Conservation (phyloP, 1,140 invertebrate species). For the Oscheius sp. region DNA sequence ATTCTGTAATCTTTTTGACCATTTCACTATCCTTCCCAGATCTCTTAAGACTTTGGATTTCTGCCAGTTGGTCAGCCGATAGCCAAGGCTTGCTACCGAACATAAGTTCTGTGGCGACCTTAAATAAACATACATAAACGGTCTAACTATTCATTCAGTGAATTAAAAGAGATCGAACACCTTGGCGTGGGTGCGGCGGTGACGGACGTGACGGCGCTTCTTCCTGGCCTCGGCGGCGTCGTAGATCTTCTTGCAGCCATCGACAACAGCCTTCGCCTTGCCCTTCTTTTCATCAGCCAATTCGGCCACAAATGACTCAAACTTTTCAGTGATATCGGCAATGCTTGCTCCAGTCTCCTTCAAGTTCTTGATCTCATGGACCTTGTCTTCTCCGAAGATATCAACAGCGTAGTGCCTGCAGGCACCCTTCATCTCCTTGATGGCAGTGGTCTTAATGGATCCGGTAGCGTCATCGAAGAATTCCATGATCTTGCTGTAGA, state of each 20-base stretch:
- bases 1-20: too few species aligned
- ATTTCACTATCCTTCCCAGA: too few species aligned
- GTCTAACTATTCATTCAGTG: too few species aligned
- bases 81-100: too few species aligned
- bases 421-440: constrained; percentile 20
- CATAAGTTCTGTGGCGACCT: too few species aligned
- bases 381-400: constrained; percentile 24
- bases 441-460: constrained; percentile 3
- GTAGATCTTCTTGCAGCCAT: constrained; percentile 19
- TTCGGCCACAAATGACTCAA: background rate
- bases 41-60: too few species aligned
- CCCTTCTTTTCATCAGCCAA: constrained; percentile 1
- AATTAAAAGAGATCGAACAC: too few species aligned
- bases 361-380: background rate
- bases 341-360: background rate
- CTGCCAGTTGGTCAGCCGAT: too few species aligned
- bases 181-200: too few species aligned
- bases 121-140: too few species aligned
- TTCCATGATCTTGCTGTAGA: constrained; percentile 17
- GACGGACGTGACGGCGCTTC: background rate
- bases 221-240: background rate
- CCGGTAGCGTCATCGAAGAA: constrained; percentile 21
- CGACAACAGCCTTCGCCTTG: background rate
- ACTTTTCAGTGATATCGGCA: constrained; percentile 1
- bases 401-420: constrained; percentile 10